These are phyloP conservation scores for Epinephelus fuscoguttatus DNA, from an alignment of 2,113 vertebrate genomes.

Conservation along the genomic window DNA sequence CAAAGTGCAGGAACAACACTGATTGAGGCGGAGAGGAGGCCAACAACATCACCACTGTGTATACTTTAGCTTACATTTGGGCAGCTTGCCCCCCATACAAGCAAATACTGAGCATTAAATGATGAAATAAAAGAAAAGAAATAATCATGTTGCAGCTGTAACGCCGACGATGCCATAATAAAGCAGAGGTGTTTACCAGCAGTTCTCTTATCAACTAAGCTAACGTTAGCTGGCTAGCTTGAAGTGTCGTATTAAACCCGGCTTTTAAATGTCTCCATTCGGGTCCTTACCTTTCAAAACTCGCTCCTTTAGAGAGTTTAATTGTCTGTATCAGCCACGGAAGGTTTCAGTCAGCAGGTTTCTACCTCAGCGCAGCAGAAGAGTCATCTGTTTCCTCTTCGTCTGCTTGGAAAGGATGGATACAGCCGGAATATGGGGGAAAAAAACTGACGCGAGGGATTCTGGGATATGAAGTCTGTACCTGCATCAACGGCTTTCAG, in stretches of 20 bases:
- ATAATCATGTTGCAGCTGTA: neutral
- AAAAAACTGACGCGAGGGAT: neutral
- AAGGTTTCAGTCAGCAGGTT: neutral
- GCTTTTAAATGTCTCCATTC: neutral
- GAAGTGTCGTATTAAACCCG: neutral
- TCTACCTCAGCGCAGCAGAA: neutral
- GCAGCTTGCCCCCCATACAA: accelerated
- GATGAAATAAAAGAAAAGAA: accelerated
- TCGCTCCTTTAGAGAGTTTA: accelerated
- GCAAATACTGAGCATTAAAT: accelerated
- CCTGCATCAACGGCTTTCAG: neutral
- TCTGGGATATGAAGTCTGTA: slow-evolving; percentile 54
- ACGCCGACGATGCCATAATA: neutral
- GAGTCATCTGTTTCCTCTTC: slow-evolving; percentile 38
- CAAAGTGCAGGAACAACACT: neutral
- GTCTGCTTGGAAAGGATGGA: slow-evolving; percentile 5
- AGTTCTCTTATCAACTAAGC: slow-evolving; percentile 14
- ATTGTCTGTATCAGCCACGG: too few species aligned
- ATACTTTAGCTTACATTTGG: accelerated
- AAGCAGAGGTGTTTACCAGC: neutral
- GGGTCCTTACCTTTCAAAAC: neutral
- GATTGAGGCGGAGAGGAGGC: neutral
- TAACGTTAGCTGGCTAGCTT: slow-evolving; percentile 6
- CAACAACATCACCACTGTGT: neutral
- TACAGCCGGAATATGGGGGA: too few species aligned